These are phyloP conservation scores for Thelaira solivaga DNA, from an alignment of 2,888 invertebrate genomes.

Conservation along the genomic window DNA sequence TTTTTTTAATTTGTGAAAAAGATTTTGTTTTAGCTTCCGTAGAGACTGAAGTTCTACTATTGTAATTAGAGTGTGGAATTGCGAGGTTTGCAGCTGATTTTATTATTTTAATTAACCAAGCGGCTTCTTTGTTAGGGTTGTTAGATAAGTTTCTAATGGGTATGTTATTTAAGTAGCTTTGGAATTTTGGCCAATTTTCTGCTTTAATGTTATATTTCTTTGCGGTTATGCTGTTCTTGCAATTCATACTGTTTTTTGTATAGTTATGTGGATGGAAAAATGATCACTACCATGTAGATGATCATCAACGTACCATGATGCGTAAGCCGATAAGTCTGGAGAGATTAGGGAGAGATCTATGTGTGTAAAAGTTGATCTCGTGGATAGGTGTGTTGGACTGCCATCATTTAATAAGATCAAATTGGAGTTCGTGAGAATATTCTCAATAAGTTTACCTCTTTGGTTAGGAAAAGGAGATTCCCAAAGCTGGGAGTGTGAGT, in stretches of 20 bases:
- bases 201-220: no score
- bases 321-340: neutral
- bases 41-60: neutral
- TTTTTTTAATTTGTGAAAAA: slow-evolving; percentile 13
- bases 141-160: neutral
- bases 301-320: slow-evolving; percentile 19
- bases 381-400: neutral
- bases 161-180: neutral
- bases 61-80: neutral
- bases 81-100: neutral
- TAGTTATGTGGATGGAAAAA: slow-evolving; percentile 27
- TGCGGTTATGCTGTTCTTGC: neutral
- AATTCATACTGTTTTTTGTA: neutral
- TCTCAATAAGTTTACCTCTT: no score
- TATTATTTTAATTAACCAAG: slow-evolving; percentile 8
- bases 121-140: slow-evolving; percentile 22
- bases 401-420: neutral
- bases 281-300: slow-evolving; percentile 47
- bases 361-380: slow-evolving; percentile 29
- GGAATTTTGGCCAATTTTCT: slow-evolving; percentile 1
- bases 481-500: no score
- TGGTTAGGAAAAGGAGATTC: no score
- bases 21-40: neutral
- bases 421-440: neutral
- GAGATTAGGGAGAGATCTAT: slow-evolving; percentile 23